These are phyloP conservation scores for Podarcis siculus DNA, from an alignment of 2,797 vertebrate species.

Conservation along the genomic window DNA sequence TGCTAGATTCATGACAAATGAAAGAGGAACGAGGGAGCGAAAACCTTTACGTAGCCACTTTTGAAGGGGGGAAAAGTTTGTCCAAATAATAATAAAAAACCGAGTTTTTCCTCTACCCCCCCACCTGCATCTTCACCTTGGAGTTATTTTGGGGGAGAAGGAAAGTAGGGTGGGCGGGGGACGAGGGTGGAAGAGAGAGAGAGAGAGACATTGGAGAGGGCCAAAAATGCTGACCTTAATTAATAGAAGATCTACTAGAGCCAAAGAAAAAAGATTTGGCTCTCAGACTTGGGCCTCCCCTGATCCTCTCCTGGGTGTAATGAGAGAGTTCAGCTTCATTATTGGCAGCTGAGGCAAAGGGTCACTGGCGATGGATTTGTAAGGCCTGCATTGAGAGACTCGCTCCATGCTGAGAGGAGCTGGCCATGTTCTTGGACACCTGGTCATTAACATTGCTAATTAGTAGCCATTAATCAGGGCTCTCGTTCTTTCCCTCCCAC, in stretches of 20 bases:
- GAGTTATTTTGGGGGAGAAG: constrained; percentile 49
- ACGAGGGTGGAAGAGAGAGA: constrained; percentile 29
- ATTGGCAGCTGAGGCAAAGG: constrained; percentile 88
- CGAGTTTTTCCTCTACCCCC: constrained; percentile 56
- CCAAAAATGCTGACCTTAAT: constrained; percentile 89
- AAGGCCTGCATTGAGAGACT: constrained; percentile 88
- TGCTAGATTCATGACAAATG: not conserved
- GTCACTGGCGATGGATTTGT: constrained; percentile 93
- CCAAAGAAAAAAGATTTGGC: constrained; percentile 80
- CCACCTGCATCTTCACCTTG: constrained; percentile 66
- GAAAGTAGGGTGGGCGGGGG: not conserved
- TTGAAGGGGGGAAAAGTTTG: constrained; percentile 20
- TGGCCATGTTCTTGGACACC: constrained; percentile 97
- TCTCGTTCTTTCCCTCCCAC: constrained; percentile 39
- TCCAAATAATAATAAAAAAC: constrained; percentile 31
- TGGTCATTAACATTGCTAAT: constrained; percentile 99
- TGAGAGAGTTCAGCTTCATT: constrained; percentile 84
- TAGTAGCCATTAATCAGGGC: constrained; percentile 98
- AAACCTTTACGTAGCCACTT: rapidly evolving
- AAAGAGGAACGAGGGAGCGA: not conserved
- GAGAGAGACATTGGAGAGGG: not conserved
- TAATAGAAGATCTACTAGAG: constrained; percentile 87
- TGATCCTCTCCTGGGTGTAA: constrained; percentile 85
- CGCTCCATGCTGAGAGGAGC: constrained; percentile 92
- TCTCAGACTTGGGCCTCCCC: constrained; percentile 81